Percentiles rank a stretch among this genome's conserved stretches.
These are phyloP conservation scores for Hippolais icterina DNA, from an alignment of 2,113 vertebrate species.

Conservation along the genomic window DNA sequence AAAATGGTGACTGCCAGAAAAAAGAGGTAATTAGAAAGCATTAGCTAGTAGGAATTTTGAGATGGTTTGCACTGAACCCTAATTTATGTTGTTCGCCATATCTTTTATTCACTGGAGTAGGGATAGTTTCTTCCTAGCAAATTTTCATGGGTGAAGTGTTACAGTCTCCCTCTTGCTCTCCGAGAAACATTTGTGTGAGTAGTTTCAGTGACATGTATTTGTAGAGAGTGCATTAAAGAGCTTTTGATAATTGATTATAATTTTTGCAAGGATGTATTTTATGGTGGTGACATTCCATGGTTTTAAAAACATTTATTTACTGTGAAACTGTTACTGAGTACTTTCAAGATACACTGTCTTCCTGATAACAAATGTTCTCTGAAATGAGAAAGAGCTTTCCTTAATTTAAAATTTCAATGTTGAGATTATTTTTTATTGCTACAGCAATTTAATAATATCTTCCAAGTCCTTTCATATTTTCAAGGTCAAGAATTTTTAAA, in stretches of 20 bases:
- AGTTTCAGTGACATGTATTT: background rate
- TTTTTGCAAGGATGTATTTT: background rate
- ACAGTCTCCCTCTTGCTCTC: background rate
- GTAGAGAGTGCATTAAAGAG: background rate
- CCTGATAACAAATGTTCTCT: background rate
- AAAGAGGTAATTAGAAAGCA: background rate
- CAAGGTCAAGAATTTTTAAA: conserved; percentile 32
- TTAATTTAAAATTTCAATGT: conserved; percentile 17
- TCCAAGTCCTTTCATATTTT: conserved; percentile 11
- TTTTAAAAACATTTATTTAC: conserved; percentile 42
- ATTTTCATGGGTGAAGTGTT: background rate
- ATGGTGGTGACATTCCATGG: background rate
- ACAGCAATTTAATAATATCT: conserved; percentile 1
- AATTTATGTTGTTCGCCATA: background rate
- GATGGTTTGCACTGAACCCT: background rate
- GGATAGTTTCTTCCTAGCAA: background rate
- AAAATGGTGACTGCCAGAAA: background rate
- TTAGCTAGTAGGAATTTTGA: background rate
- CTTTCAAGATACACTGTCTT: background rate
- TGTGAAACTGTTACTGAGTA: background rate
- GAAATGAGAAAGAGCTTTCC: background rate
- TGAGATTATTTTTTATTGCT: conserved; percentile 19
- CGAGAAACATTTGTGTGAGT: background rate
- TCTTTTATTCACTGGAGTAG: background rate
- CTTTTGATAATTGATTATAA: background rate